A percentile compares a stretch with the other conserved stretches of the same genome.
These are phyloP conservation scores for Hemibagrus wyckioides DNA, from an alignment of 2,113 vertebrate species.

Conservation along the genomic window DNA sequence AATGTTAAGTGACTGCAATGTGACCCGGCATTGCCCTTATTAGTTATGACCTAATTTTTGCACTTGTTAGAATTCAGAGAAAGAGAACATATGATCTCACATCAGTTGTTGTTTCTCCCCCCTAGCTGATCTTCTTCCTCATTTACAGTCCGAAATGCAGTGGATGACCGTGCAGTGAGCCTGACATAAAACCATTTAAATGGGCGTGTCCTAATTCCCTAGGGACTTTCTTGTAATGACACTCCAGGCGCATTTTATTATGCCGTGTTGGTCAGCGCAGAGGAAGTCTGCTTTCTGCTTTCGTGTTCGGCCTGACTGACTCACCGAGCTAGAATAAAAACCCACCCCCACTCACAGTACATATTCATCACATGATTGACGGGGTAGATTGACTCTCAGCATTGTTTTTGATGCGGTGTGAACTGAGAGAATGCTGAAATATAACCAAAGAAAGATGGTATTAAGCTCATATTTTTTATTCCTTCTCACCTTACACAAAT, in stretches of 20 bases:
- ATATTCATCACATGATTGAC: background rate
- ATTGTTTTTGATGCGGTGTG: background rate
- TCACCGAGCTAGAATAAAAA: background rate
- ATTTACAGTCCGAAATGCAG: too few species aligned
- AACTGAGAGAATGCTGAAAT: background rate
- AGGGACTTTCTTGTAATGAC: background rate
- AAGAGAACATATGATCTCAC: background rate
- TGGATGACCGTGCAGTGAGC: background rate
- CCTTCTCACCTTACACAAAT: background rate
- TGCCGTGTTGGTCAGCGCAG: background rate
- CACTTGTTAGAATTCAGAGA: background rate
- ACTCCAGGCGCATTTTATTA: background rate
- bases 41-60: background rate
- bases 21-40: background rate
- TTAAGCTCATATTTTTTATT: background rate
- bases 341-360: background rate
- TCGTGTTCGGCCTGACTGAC: background rate
- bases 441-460: background rate
- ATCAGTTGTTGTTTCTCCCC: too few species aligned
- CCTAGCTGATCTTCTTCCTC: too few species aligned
- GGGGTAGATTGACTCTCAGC: background rate
- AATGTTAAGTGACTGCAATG: background rate
- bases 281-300: background rate
- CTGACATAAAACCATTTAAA: background rate
- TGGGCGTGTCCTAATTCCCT: background rate